Base-by-base conservation (phyloP, 2,113 vertebrate species). In the Climacteris rufus region DNA sequence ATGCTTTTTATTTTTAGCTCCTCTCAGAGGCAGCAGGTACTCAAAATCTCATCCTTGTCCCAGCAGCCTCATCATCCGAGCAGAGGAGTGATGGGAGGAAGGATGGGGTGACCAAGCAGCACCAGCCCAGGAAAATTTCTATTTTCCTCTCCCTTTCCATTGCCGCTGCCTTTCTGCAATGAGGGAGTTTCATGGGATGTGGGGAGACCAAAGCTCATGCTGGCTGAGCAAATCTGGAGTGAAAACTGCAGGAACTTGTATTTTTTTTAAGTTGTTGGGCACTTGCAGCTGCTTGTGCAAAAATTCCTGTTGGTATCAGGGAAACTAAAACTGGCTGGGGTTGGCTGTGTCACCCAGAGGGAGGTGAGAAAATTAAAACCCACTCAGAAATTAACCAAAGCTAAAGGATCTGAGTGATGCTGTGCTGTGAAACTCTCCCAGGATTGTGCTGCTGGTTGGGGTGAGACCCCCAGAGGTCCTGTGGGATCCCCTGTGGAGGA, bases 1-100 rank as follows among this genome's bases (percentile, higher is more conserved):
- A 77, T 28, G 5, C 6, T 59, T 61, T 40, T 75, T 86, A 83
- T 94, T 95, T 97, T 93, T 87, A 94, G 79, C 37, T 81, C 28
- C 78, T 69, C 0, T 0, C 18, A 30, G 57, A 87, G 30, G 59
- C 84, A 79, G 80, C 80, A 65, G 64, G 56, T 50, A 44, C 86
- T 66, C 6, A 5, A 65, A 70, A 80, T 90, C 49, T 76, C 52
- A 20, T 40, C 25, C 59, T 42, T 2, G 1, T 33, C 39, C 56
- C 53, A 33, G 30, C 5, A 13, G 33, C 79, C 56, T 66, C 22
- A 0, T 69, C 39, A 2, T 14, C 31, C 1, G n/a, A 24, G 57
- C 59, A 10, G 56, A 23, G 2, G 2, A 75, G 28, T 14, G 57
- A 15, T 10, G 66, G 60, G 53, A 31, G 49, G 16, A 85, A 44